A percentile compares a stretch with the other conserved stretches of the same genome.
Conservation (phyloP, 2,113 vertebrate species). For the Prionailurus bengalensis region DNA sequence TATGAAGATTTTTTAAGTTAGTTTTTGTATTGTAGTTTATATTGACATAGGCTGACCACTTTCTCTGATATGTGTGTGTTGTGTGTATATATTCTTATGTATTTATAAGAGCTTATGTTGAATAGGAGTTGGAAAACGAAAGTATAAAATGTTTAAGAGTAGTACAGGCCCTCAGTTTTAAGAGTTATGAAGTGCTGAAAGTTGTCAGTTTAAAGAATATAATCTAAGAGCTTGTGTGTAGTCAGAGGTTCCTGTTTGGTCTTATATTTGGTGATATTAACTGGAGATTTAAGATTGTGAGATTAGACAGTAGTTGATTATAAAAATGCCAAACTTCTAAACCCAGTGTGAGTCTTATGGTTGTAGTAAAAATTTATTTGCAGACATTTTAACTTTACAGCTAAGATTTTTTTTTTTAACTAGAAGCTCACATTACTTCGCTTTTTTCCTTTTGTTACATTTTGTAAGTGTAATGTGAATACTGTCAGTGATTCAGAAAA, state of each 20-base stretch:
- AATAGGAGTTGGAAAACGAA: constrained; percentile 49
- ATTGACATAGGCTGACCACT: background rate
- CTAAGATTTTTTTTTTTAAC: background rate
- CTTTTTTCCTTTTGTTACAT: background rate
- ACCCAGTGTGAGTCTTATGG: background rate
- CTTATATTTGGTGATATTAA: background rate
- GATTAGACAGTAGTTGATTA: background rate
- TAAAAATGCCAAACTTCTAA: background rate
- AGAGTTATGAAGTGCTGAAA: background rate
- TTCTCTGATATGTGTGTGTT: background rate
- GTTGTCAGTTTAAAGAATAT: background rate
- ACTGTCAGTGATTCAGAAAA: background rate
- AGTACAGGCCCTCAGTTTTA: background rate
- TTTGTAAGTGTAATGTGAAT: background rate
- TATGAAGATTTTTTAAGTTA: background rate
- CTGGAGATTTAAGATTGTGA: constrained; percentile 15
- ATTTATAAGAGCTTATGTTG: background rate
- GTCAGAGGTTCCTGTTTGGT: background rate
- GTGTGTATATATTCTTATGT: background rate
- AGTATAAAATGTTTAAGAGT: constrained; percentile 12
- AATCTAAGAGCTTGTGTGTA: background rate
- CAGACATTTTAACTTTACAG: background rate
- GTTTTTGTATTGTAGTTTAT: background rate
- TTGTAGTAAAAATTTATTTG: background rate
- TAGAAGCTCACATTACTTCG: background rate